Evolutionary conservation across 1,140 invertebrate genomes (phyloP).

Genomic region (Ips typographus): DNA sequence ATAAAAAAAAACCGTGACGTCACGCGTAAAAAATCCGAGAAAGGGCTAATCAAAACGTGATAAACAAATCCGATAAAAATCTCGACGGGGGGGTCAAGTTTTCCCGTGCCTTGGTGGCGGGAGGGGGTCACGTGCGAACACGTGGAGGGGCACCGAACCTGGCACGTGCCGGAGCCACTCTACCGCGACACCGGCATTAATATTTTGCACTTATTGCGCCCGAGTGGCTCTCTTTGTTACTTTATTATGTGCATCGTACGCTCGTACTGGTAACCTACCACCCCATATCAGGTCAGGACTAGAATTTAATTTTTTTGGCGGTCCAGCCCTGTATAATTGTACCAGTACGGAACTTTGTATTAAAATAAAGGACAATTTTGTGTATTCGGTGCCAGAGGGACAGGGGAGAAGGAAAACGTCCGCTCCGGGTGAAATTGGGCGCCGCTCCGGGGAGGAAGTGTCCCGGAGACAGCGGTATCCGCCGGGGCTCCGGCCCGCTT

Average conservation of each 20-base stretch:
- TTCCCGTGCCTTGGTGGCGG: background rate
- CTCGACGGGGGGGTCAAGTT: slow-evolving; percentile 23
- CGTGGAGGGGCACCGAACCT: slow-evolving; percentile 15
- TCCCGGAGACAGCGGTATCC: slow-evolving; percentile 54
- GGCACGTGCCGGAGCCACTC: slow-evolving; percentile 34
- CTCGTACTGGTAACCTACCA: background rate
- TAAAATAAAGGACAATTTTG: slow-evolving; percentile 7
- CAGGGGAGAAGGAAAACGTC: slow-evolving; percentile 46
- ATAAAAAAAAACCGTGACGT: too few relatives aligned
- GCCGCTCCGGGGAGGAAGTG: slow-evolving; percentile 52
- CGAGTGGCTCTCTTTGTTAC: slow-evolving; percentile 31
- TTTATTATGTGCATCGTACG: slow-evolving; percentile 19
- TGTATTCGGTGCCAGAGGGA: slow-evolving; percentile 20
- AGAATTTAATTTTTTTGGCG: too few relatives aligned
- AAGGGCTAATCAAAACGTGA: too few relatives aligned
- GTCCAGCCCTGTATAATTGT: too few relatives aligned
- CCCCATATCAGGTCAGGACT: too few relatives aligned
- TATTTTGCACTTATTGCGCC: slow-evolving; percentile 37
- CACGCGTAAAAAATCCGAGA: too few relatives aligned
- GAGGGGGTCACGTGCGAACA: slow-evolving; percentile 15
- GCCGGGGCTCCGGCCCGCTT: slow-evolving; percentile 51
- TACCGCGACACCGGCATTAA: slow-evolving; percentile 34
- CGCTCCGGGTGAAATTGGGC: slow-evolving; percentile 53
- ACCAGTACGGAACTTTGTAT: background rate
- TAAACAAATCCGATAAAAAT: slow-evolving; percentile 32